Evolutionary conservation across 2,113 vertebrate species (phyloP).

Genomic region (Halichoeres trimaculatus): DNA sequence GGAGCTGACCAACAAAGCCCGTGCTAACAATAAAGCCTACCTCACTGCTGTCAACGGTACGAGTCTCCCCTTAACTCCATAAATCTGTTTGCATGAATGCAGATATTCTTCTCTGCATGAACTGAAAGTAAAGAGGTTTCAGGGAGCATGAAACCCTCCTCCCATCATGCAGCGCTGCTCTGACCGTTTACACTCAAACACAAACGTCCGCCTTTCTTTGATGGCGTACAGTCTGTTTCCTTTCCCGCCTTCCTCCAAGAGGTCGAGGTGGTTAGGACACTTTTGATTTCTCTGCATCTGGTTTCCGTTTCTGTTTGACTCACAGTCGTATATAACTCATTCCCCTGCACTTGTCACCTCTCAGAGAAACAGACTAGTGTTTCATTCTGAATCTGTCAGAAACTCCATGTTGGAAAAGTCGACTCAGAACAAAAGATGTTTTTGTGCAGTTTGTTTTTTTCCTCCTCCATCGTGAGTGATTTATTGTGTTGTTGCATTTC

Average conservation of each 20-base stretch:
- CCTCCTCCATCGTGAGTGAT: too few species aligned
- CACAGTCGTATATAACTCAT: slow-evolving; percentile 22
- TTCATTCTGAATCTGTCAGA: neutral
- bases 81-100: too few species aligned
- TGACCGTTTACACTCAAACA: slow-evolving; percentile 23
- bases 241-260: slow-evolving; percentile 19
- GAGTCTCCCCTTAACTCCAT: neutral
- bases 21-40: slow-evolving; percentile 92
- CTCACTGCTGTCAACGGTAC: slow-evolving; percentile 93
- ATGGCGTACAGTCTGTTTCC: slow-evolving; percentile 4
- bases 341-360: slow-evolving; percentile 11
- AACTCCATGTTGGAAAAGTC: too few species aligned
- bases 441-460: neutral
- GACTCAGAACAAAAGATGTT: neutral
- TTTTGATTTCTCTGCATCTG: slow-evolving; percentile 19
- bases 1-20: slow-evolving; percentile 95
- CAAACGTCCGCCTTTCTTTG: slow-evolving; percentile 9
- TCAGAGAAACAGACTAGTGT: too few species aligned
- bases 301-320: slow-evolving; percentile 36
- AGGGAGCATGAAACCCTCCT: neutral
- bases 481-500: slow-evolving; percentile 13
- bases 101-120: too few species aligned
- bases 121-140: too few species aligned
- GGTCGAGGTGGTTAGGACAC: slow-evolving; percentile 19
- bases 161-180: slow-evolving; percentile 2